Base-by-base conservation (phyloP, 2,113 vertebrate genomes). In the Misgurnus mizolepis region DNA sequence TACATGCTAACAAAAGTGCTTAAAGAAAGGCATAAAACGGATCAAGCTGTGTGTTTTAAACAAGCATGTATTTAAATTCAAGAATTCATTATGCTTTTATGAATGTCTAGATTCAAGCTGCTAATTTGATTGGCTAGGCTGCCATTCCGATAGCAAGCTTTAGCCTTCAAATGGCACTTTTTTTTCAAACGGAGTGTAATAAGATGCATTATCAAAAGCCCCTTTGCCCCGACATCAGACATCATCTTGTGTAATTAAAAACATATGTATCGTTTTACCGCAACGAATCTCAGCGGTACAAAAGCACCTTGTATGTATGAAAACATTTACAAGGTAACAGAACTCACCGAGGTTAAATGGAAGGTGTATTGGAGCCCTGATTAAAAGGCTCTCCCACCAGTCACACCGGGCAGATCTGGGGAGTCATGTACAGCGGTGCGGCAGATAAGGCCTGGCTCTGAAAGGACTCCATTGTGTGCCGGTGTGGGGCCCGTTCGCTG, bases 401-500 rank as follows among this genome's bases (percentile, higher is more conserved):
- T 86, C 41, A 77, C 83, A 84, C 84, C 84, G 79, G n/a, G 78
- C 76, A 80, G 84, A 70, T 80, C 86, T 88, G 84, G 0, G 62
- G 53, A 83, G 87, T 75, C 89, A 75, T 67, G 91, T 85, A 86
- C 76, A 7, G 70, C 84, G 83, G 76, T 60, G 82, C 27, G 87
- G 60, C 65, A 5, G 80, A 72, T 85, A 81, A 78, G 6, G 78
- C 79, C 55, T 53, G 82, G 82, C 49, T 71, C 85, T 85, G 81
- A 82, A 89, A 83, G 83, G 80, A 10, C 27, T 76, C 0, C 82
- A 75, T 84, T 88, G 84, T 84, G 65, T 78, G 67, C 79, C 83
- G 22, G 15, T 67, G 72, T 78, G 83, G 84, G 80, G 86, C 86
- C 82, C 58, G 88, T 87, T 90, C 86, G n/a, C 81, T 86, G 76